Conservation (phyloP, 2,797 vertebrate species). For the Sebastes cheni region DNA sequence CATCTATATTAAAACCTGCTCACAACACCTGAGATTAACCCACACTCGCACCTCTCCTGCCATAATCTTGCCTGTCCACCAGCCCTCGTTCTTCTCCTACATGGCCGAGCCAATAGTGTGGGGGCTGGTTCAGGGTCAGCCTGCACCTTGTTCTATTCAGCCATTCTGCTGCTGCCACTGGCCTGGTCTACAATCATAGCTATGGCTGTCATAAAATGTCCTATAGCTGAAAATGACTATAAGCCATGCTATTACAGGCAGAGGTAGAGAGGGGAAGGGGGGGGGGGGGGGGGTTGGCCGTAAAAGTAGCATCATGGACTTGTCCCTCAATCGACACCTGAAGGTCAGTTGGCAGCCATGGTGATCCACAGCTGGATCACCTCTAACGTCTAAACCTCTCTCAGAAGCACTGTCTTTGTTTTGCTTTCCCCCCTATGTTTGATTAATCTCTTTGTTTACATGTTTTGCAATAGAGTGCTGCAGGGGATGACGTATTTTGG, state of each 20-base stretch:
- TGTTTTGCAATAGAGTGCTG: background rate
- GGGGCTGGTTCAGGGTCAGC: constrained; percentile 73
- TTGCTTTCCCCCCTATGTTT: background rate
- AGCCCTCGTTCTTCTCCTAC: background rate
- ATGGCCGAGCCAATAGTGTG: constrained; percentile 34
- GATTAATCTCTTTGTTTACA: constrained; percentile 3
- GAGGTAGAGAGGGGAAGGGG: constrained; percentile 34
- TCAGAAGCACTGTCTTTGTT: background rate
- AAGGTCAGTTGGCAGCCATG: constrained; percentile 64
- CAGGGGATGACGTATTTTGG: background rate
- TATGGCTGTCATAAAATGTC: constrained; percentile 72
- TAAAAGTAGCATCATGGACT: constrained; percentile 73
- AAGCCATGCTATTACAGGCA: constrained; percentile 68
- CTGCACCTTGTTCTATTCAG: constrained; percentile 45
- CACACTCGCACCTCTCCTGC: constrained; percentile 53
- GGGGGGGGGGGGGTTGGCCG: constrained; percentile 36
- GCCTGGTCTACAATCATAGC: constrained; percentile 61
- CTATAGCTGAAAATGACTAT: constrained; percentile 70
- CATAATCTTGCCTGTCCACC: constrained; percentile 61
- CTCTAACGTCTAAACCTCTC: constrained; percentile 23
- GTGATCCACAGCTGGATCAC: constrained; percentile 48
- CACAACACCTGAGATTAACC: constrained; percentile 79
- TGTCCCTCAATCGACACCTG: constrained; percentile 66
- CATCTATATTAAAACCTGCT: constrained; percentile 80
- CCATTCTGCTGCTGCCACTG: constrained; percentile 39